phyloP scores from a whole-genome alignment of 2,113 vertebrate genomes.

The Hydrolagus affinis region DNA sequence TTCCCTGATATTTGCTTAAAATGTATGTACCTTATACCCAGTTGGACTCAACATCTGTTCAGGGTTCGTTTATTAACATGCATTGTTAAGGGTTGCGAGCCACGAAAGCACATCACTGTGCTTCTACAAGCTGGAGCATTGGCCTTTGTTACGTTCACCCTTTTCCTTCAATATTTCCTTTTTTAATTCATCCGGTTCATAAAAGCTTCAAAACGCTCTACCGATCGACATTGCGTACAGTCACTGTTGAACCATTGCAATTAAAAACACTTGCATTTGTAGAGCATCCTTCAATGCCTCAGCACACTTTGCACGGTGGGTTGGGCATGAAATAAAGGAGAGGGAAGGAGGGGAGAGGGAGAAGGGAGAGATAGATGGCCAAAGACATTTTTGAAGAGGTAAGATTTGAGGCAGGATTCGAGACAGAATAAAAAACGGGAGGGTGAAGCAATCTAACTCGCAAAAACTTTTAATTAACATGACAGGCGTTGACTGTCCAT shows the following conservation, averaged over 20 bases:
- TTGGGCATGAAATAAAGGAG: background rate
- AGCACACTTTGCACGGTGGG: no score
- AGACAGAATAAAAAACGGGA: no score
- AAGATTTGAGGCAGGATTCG: no score
- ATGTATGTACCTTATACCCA: background rate
- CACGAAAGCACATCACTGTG: background rate
- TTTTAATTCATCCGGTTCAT: background rate
- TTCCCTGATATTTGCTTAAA: background rate
- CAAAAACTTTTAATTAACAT: slow-evolving; percentile 12
- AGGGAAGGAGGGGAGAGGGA: background rate
- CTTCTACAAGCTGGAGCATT: background rate
- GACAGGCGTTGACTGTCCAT: background rate
- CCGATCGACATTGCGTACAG: background rate
- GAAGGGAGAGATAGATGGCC: no score
- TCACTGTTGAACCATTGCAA: background rate
- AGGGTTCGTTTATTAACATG: background rate
- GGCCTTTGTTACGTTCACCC: background rate
- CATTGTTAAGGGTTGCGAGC: background rate
- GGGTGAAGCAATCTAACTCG: background rate
- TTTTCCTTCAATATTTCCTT: background rate
- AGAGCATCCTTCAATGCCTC: no score
- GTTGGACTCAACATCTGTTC: background rate
- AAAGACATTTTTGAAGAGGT: no score
- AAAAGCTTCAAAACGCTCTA: background rate
- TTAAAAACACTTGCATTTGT: no score